phyloP scores from a whole-genome alignment of 1,140 invertebrate genomes.

The Drosophila pseudoananassae region DNA sequence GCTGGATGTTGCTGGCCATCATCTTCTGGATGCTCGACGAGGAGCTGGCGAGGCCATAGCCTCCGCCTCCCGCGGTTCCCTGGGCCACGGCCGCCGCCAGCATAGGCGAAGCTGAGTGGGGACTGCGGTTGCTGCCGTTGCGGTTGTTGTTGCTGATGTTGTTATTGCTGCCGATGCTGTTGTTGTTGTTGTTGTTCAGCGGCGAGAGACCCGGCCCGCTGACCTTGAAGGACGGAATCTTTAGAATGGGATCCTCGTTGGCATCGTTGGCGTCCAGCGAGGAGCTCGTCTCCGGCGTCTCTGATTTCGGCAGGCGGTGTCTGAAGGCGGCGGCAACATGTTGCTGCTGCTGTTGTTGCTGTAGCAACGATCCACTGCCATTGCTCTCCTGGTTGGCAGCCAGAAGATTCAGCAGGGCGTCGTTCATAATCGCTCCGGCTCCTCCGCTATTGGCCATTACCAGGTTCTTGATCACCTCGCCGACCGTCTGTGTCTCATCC shows the following conservation, averaged over 20 bases:
- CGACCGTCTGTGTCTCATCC: slow-evolving; percentile 84
- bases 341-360: slow-evolving; percentile 68
- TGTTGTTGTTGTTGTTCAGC: slow-evolving; percentile 52
- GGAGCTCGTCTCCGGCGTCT: slow-evolving; percentile 82
- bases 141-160: slow-evolving; percentile 28
- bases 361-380: slow-evolving; percentile 55
- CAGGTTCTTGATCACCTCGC: slow-evolving; percentile 87
- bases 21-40: slow-evolving; percentile 88
- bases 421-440: slow-evolving; percentile 83
- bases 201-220: slow-evolving; percentile 84
- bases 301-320: slow-evolving; percentile 81
- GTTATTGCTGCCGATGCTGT: slow-evolving; percentile 58
- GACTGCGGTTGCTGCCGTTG: slow-evolving; percentile 69
- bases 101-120: slow-evolving; percentile 72
- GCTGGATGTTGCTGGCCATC: slow-evolving; percentile 94
- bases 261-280: slow-evolving; percentile 85
- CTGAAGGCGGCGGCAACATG: slow-evolving; percentile 55
- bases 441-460: slow-evolving; percentile 80
- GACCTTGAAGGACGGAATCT: slow-evolving; percentile 95
- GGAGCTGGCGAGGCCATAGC: slow-evolving; percentile 80
- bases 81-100: slow-evolving; percentile 74
- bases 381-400: slow-evolving; percentile 53
- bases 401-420: slow-evolving; percentile 84
- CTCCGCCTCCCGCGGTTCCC: background rate
- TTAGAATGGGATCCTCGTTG: slow-evolving; percentile 89